Percentiles rank a stretch among this genome's conserved stretches.
Conservation (phyloP, 1,140 invertebrate genomes). For the Notospermus geniculatus region DNA sequence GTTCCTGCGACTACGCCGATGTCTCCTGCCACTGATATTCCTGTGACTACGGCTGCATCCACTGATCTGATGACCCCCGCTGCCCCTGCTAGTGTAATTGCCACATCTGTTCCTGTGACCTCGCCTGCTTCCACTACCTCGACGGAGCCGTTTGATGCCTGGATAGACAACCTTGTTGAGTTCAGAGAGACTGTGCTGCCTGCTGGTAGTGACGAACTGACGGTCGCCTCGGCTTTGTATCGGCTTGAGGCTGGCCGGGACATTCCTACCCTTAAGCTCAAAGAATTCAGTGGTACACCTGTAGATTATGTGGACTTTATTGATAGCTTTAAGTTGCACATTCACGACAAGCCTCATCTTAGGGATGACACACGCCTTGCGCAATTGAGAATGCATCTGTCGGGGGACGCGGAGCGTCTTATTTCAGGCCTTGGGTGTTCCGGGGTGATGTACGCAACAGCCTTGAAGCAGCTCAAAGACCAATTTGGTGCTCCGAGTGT, state of each 20-base stretch:
- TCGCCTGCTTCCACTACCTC: too few species aligned
- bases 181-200: too few species aligned
- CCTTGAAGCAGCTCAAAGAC: neutral
- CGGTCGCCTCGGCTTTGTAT: neutral
- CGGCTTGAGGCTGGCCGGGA: slow-evolving; percentile 7
- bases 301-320: slow-evolving; percentile 10
- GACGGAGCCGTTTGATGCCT: too few species aligned
- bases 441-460: slow-evolving; percentile 9
- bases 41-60: too few species aligned
- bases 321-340: neutral
- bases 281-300: slow-evolving; percentile 3
- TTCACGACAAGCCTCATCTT: slow-evolving; percentile 10
- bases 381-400: neutral
- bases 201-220: neutral
- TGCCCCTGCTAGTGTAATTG: too few species aligned
- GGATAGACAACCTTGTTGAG: too few species aligned
- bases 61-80: too few species aligned
- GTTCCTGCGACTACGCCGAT: too few species aligned
- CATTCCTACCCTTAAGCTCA: neutral
- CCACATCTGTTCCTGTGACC: too few species aligned
- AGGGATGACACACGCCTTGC: neutral
- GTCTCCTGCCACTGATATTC: too few species aligned
- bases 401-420: neutral
- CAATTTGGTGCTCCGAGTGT: neutral
- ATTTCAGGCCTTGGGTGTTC: slow-evolving; percentile 3